Evolutionary conservation across 2,113 vertebrate genomes (phyloP), one percentile per base, ranked within the genome.

Genomic region (Gila orcuttii): DNA sequence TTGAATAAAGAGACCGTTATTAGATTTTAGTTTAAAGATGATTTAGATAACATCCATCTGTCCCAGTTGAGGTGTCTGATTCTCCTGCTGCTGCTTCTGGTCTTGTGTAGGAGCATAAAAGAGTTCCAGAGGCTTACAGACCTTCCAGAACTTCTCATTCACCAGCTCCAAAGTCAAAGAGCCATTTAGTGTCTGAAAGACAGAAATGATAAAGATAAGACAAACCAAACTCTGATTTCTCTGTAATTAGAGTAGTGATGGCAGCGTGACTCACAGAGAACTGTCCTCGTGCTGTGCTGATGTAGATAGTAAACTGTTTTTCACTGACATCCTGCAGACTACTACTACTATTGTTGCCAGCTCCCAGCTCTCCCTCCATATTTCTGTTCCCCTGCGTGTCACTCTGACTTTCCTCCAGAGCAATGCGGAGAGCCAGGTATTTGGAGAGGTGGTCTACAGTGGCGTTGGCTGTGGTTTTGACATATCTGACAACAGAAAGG

Each of bases 221-320:
- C 31, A 36, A 47, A 31, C 11, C 19, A 82, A 21, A 39, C 17
- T 69, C 33, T 4, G 33, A 71, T 39, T 39, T 19, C 13, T 68
- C 19, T 21, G 33, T 39, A 3, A 9, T 1, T 19, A 21, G 33
- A 8, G 13, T 55, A 55, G 17, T 55, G 17, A 55, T 55, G 33
- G 5, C 19, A 10, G 55, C 0, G 7, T 21, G 28, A 78, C 95
- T 95, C 90, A 97, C 97, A 78, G 96, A 96, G 93, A 96, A 96
- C 64, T 96, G 95, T 13, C 96, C 96, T 0, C 94, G 96, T 2
- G 95, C 84, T 0, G 96, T 96, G 33, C 95, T 92, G 52, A 97
- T 97, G 92, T 97, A 97, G 92, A 97, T 97, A 86, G 96, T 97
- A 88, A 97, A 97, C 89, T 97, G 96, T 91, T 97, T 97, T 93